Evolutionary conservation across 2,888 invertebrate species (phyloP), one percentile per base, ranked within the genome.

Genomic region (Bugula neritina): DNA sequence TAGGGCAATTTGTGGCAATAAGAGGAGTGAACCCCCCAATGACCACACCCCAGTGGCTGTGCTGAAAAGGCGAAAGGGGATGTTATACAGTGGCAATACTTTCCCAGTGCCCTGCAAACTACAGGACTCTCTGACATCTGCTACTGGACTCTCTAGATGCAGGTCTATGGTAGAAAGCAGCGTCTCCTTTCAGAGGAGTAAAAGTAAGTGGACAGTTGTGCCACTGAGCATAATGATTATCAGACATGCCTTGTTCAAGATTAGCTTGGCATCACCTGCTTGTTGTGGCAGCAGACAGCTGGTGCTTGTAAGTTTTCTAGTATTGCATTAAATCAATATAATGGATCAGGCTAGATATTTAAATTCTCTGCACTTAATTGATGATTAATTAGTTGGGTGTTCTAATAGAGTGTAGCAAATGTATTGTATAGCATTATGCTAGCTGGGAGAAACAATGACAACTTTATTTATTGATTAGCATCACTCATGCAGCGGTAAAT

Each of bases 81-180:
- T 63, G 13, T 5, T 63, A 27, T 31, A 31, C 63, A 31, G 31
- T 63, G 63, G 63, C 10, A 63, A 29, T 27, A 21, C 31, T 27
- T 10, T 25, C 5, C 63, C 63, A 3, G 27, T 21, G 5, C 25
- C 27, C 25, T 63, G 63, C 34, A 23, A 23, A 17, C 17, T 27
- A 3, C 29, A 3, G 31, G 27, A 31, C 31, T 43, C 43, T 10
- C 2, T 10, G 43, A 55, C n/a, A 71, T 70, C 52, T 2, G 70
- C 70, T 17, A 34, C 5, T 10, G 2, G 54, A 25, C 69, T 71
- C n/a, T n/a, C 13, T 23, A n/a, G 72, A 21, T 71, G 29, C 54
- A 35, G 69, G 34, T 72, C 72, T 25, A 71, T 72, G 70, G 70
- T 69, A 23, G 74, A 74, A 5, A 72, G 74, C 1, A 70, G 70